A percentile compares a stretch with the other conserved stretches of the same genome.
Evolutionary conservation across 1,140 invertebrate genomes (phyloP).

Genomic region (Steinernema khuongi): DNA sequence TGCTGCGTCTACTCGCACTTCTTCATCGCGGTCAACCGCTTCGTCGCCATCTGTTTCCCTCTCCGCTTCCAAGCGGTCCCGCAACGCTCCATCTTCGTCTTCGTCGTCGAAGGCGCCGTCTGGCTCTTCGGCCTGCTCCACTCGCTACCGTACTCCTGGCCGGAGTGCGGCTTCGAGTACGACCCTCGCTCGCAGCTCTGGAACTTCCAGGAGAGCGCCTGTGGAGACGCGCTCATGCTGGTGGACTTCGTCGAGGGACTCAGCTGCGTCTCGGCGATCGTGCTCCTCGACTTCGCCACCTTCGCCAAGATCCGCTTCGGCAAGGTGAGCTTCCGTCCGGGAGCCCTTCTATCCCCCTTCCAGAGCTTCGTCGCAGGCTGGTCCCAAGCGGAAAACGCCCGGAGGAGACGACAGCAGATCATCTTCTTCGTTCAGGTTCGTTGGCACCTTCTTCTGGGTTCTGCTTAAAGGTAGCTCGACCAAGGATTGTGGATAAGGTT

Average conservation of each 20-base stretch:
- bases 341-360: neutral
- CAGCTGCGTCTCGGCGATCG: neutral
- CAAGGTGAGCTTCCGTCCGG: neutral
- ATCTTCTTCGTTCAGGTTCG: neutral
- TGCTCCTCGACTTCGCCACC: neutral
- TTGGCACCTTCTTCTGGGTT: neutral
- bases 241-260: neutral
- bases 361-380: neutral
- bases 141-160: conserved; percentile 1
- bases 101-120: neutral
- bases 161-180: neutral
- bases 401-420: neutral
- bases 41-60: neutral
- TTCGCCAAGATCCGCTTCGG: neutral
- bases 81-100: neutral
- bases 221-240: neutral
- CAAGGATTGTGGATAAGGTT: neutral
- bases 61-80: neutral
- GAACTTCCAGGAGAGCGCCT: neutral
- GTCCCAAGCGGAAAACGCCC: neutral
- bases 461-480: neutral
- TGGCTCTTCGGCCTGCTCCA: neutral
- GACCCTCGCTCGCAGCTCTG: neutral
- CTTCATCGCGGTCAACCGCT: conserved; percentile 1
- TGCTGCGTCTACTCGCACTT: neutral